Base-by-base conservation (phyloP, 2,888 invertebrate species). In the Tetanocera ferruginea region DNA sequence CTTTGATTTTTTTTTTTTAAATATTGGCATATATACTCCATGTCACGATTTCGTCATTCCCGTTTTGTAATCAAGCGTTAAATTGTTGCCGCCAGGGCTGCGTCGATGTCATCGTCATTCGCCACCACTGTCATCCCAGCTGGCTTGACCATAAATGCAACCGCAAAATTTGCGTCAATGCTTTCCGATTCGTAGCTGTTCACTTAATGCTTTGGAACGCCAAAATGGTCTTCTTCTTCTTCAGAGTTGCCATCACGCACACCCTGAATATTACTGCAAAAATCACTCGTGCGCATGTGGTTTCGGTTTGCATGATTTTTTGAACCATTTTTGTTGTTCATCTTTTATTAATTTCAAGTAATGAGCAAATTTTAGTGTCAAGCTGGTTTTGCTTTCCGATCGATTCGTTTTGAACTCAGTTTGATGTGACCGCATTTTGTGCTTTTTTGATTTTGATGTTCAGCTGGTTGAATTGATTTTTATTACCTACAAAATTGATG, bases 51-150 rank as follows among this genome's bases (percentile, higher is more conserved):
- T 31, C 8, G 67, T 37, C 43, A n/a, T 43, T 67, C 37, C n/a
- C 23, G 23, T 9, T 19, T 57, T 23, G 73, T 62, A 73, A 73
- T 49, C 73, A 73, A 73, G 73, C 73, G 49, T 72, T 60, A 72
- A 72, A 62, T 73, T 73, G 73, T 62, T 17, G 62, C 43, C 49
- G 17, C 43, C 11, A 28, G 60, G 49, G 19, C 25, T 11, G 69
- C 9, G 60, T 37, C n/a, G n/a, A n/a, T n/a, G n/a, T n/a, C n/a
- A n/a, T n/a, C n/a, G 23, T 17, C 11, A 9, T 37, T n/a, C n/a
- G 23, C 6, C 11, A 9, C 23, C 55, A 71, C 34, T 55, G 55
- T 25, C 34, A 57, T 57, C 23, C 57, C 57, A 57, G 14, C 14
- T 60, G 14, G 60, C 23, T 14, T 60, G 14, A 31, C 55, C 28